These are phyloP conservation scores for Cryptotis parvus DNA, from an alignment of 2,113 vertebrate genomes.

Conservation along the genomic window DNA sequence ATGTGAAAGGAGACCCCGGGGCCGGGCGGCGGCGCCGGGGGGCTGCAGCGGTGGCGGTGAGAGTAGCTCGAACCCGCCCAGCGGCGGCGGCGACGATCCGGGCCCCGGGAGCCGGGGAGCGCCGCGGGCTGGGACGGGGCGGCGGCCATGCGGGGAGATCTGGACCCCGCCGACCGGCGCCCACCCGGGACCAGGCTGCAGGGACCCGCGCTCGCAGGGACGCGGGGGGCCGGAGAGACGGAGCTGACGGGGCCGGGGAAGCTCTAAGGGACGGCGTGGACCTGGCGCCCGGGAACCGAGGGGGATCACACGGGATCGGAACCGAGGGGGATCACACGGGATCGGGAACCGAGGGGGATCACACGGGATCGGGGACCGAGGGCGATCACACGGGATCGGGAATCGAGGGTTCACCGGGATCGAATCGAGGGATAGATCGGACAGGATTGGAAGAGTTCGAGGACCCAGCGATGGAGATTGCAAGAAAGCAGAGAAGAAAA, in stretches of 20 bases:
- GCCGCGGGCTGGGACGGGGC: conserved; percentile 59
- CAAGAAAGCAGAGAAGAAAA: no score
- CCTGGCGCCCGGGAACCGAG: conserved; percentile 61
- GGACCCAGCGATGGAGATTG: no score
- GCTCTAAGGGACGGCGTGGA: neutral
- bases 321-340: no score
- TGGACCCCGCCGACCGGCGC: conserved; percentile 48
- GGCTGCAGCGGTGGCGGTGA: conserved; percentile 79
- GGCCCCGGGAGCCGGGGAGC: conserved; percentile 68
- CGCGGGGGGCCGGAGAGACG: no score
- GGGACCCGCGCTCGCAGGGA: neutral
- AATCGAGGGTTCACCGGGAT: conserved; percentile 35
- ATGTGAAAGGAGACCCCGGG: conserved; percentile 93
- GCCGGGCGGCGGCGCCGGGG: conserved; percentile 76
- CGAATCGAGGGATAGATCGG: no score
- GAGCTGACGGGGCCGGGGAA: neutral
- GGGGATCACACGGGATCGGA: neutral
- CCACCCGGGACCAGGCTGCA: conserved; percentile 48
- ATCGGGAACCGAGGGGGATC: no score
- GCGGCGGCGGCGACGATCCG: conserved; percentile 46
- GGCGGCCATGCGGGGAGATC: conserved; percentile 67
- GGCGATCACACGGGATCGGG: no score
- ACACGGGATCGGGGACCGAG: no score
- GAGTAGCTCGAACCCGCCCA: conserved; percentile 56
- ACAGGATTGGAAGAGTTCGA: no score